Evolutionary conservation across 2,113 vertebrate genomes (phyloP).

Genomic region (Nycticebus coucang): DNA sequence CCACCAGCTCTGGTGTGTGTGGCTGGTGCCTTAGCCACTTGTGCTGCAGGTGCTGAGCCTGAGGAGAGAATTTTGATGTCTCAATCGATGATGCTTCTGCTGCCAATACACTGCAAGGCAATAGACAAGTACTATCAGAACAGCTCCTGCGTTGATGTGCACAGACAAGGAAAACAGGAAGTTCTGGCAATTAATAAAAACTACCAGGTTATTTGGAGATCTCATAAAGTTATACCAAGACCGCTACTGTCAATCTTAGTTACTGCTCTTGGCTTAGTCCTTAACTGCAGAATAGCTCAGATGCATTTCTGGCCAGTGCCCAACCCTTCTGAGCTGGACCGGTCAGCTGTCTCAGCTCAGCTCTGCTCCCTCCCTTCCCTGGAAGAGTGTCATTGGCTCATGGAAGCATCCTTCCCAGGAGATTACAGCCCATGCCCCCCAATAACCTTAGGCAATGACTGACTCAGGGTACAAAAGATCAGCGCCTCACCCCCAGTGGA

Average conservation of each 20-base stretch:
- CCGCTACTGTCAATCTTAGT: background rate
- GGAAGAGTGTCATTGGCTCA: background rate
- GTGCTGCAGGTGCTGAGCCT: too few relatives aligned
- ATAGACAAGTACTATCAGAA: background rate
- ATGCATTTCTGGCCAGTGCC: background rate
- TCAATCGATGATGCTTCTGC: background rate
- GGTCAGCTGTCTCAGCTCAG: background rate
- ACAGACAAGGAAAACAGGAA: background rate
- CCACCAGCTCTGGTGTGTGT: too few relatives aligned
- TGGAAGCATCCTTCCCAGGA: background rate
- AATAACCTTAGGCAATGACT: background rate
- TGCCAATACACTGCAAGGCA: background rate
- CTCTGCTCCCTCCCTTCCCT: background rate
- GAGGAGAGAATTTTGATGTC: background rate
- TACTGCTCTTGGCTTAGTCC: background rate
- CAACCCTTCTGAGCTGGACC: background rate
- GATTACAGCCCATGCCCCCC: background rate
- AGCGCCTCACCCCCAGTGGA: background rate
- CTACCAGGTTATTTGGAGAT: background rate
- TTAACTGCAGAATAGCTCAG: background rate
- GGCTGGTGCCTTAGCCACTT: too few relatives aligned
- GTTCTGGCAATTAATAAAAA: background rate
- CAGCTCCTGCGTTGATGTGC: background rate
- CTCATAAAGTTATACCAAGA: background rate
- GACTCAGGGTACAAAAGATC: background rate